Evolutionary conservation across 2,113 vertebrate species (phyloP), one percentile per base, ranked within the genome.

Genomic region (Oryzias woworae): DNA sequence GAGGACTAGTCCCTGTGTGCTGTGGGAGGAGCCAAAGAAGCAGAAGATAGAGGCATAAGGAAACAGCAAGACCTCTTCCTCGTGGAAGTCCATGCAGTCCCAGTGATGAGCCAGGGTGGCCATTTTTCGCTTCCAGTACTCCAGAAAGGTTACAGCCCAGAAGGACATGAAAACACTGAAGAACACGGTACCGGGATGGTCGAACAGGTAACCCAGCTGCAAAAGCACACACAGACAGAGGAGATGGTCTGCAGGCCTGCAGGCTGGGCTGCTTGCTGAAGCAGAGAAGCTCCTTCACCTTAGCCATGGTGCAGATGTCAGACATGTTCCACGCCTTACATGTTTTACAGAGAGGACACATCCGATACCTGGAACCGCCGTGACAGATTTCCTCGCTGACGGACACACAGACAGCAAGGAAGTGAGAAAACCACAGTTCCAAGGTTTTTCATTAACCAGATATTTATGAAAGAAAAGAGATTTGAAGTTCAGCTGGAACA

Each of bases 81-180:
- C 92, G 14, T 93, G 89, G 80, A 93, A 94, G 75, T 93, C 88
- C 83, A 93, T 90, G 73, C 90, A 94, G 87, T 94, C 89, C 93
- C 92, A 93, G 86, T 92, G 91, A 72, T 93, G 92, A 18, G 92
- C 91, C 73, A 94, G 62, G 0, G 90, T 93, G 59, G 89, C 90
- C 53, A 92, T 93, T 74, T 92, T 94, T 58, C 86, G 55, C 62
- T 93, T 94, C 93, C 92, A 92, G 84, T 90, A 92, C 75, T 94
- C 92, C 74, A 94, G 71, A 77, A 94, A 95, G 44, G 90, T 89
- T 18, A 91, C 85, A 0, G 92, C 90, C 94, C 93, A 92, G 75
- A 94, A 93, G 47, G 93, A 94, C 92, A 92, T 91, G 85, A 94
- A 94, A 26, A 94, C 86, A 58, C 93, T 93, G 85, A 94, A 93